Percentiles rank a stretch among this genome's conserved stretches.
Evolutionary conservation across 2,888 invertebrate genomes (phyloP).

Genomic region (Trimorus sp.): DNA sequence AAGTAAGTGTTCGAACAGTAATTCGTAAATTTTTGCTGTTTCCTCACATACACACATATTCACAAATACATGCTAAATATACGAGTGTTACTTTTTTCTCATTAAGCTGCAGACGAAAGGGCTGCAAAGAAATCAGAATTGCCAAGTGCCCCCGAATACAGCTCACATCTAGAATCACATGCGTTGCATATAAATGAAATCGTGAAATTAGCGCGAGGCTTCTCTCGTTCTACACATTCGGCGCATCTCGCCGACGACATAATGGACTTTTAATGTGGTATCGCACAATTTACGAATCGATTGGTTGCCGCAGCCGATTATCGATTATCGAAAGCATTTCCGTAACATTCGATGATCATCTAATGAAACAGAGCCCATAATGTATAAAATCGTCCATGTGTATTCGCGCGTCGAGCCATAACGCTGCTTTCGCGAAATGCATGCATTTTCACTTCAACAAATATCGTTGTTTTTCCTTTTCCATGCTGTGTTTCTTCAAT

Average conservation of each 20-base stretch:
- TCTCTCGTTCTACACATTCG: constrained; percentile 20
- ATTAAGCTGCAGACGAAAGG: constrained; percentile 32
- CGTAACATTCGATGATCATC: constrained; percentile 45
- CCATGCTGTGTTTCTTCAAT: constrained; percentile 2
- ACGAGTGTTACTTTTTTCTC: constrained; percentile 47
- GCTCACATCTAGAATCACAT: constrained; percentile 44
- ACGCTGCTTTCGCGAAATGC: constrained; percentile 20
- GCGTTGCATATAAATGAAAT: constrained; percentile 51
- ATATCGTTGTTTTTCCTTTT: not conserved
- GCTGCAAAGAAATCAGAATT: constrained; percentile 47
- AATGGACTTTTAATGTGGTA: constrained; percentile 64
- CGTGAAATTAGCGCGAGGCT: constrained; percentile 46
- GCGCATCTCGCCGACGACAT: constrained; percentile 42
- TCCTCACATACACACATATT: no score
- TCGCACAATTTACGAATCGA: constrained; percentile 57
- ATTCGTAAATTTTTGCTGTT: no score
- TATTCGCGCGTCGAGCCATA: constrained; percentile 21
- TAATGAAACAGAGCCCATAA: constrained; percentile 44
- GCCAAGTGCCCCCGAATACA: constrained; percentile 51
- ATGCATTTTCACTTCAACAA: constrained; percentile 10
- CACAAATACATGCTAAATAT: no score
- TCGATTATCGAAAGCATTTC: constrained; percentile 52
- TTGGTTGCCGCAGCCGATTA: constrained; percentile 18
- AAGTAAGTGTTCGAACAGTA: no score
- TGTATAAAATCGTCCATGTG: constrained; percentile 27